Percentiles rank a stretch among this genome's conserved stretches.
These are phyloP conservation scores for Timema cristinae DNA, from an alignment of 2,888 invertebrate genomes.

Conservation along the genomic window DNA sequence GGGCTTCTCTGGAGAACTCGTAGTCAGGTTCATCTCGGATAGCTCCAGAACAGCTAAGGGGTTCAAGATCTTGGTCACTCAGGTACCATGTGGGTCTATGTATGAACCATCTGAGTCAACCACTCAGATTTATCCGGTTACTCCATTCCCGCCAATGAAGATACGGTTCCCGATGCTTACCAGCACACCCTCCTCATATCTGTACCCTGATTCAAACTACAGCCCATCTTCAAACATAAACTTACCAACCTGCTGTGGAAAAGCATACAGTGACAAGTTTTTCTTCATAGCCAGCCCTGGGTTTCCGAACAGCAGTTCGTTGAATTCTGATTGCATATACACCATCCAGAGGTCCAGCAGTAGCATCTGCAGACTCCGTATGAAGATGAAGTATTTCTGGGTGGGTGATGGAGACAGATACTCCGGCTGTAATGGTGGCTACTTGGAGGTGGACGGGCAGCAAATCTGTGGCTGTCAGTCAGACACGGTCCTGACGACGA, in stretches of 20 bases:
- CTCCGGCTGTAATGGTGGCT: slow-evolving; percentile 48
- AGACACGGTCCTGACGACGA: slow-evolving; percentile 42
- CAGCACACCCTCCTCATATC: too few relatives aligned
- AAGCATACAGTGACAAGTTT: slow-evolving; percentile 9
- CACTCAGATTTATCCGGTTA: too few relatives aligned
- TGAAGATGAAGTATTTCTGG: slow-evolving; percentile 54
- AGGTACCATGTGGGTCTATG: neutral
- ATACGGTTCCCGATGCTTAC: too few relatives aligned
- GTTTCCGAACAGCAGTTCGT: neutral
- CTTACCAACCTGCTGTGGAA: neutral
- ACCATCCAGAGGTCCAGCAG: slow-evolving; percentile 47
- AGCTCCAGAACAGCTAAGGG: neutral
- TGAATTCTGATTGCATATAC: neutral
- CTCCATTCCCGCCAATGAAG: too few relatives aligned
- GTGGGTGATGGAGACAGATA: slow-evolving; percentile 44
- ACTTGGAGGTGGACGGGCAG: slow-evolving; percentile 54
- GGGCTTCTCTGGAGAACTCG: neutral
- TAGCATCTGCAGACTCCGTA: slow-evolving; percentile 50
- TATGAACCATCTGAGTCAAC: too few relatives aligned
- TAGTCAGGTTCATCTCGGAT: neutral
- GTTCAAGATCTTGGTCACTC: neutral
- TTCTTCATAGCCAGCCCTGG: neutral
- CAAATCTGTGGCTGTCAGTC: slow-evolving; percentile 56
- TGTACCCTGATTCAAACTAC: too few relatives aligned
- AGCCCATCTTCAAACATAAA: too few relatives aligned